These are phyloP conservation scores for Schizopygopsis pylzovi DNA, from an alignment of 2,797 vertebrate genomes.

Conservation along the genomic window DNA sequence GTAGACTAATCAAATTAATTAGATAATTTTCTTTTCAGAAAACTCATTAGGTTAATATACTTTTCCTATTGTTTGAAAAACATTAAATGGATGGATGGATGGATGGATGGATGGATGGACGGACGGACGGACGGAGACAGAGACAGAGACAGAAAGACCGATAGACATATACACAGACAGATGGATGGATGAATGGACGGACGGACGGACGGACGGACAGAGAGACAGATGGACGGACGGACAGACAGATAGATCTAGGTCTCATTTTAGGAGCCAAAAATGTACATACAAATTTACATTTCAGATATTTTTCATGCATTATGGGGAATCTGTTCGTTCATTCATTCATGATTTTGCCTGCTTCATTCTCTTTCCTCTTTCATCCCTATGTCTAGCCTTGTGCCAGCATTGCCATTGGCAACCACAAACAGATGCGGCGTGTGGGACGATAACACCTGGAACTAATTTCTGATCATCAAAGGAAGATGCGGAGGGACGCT, in stretches of 20 bases:
- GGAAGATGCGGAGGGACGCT: background rate
- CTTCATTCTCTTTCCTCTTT: constrained; percentile 23
- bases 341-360: constrained; percentile 7
- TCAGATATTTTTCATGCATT: background rate
- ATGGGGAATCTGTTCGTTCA: background rate
- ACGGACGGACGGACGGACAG: too few relatives aligned
- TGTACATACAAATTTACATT: background rate
- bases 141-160: too few relatives aligned
- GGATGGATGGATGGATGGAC: too few relatives aligned
- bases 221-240: too few relatives aligned
- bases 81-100: too few relatives aligned
- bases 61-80: too few relatives aligned
- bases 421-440: constrained; percentile 25
- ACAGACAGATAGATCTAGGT: background rate
- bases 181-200: too few relatives aligned
- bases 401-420: constrained; percentile 9
- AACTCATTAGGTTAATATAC: too few relatives aligned
- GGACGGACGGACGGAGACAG: too few relatives aligned
- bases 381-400: constrained; percentile 4
- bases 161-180: too few relatives aligned
- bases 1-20: too few relatives aligned
- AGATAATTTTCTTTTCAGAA: too few relatives aligned
- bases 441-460: constrained; percentile 31
- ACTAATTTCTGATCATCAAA: constrained; percentile 16
- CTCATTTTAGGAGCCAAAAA: background rate